Percentiles rank a stretch among this genome's conserved stretches.
Conservation (phyloP, 2,797 vertebrate genomes). For the Mycteria americana region DNA sequence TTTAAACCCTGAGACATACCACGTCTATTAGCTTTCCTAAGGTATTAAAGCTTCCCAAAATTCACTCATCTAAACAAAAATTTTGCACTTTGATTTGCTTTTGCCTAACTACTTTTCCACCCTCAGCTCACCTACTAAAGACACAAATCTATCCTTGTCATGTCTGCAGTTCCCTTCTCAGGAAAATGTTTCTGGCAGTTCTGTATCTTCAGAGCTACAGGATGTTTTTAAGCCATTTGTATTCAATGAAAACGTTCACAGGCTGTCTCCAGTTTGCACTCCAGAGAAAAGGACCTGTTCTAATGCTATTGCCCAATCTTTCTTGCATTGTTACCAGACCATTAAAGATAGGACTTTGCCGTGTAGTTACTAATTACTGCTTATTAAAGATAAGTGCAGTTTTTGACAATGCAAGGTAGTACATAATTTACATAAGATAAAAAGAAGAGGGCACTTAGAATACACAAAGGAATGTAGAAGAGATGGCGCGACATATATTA, state of each 20-base stretch:
- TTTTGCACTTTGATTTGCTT: background rate
- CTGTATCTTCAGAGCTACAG: background rate
- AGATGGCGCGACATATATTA: background rate
- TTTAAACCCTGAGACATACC: background rate
- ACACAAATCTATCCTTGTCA: background rate
- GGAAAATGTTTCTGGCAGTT: background rate
- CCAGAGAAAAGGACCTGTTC: background rate
- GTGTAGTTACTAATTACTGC: conserved; percentile 8
- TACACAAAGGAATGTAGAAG: background rate
- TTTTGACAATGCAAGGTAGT: background rate
- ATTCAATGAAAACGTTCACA: background rate
- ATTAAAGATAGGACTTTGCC: background rate
- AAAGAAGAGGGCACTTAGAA: background rate
- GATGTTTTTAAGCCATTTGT: background rate
- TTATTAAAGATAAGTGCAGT: background rate
- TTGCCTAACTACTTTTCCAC: background rate
- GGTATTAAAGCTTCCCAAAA: background rate
- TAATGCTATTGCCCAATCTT: background rate
- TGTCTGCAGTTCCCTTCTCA: background rate
- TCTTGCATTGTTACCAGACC: background rate
- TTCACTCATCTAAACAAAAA: background rate
- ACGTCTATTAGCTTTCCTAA: background rate
- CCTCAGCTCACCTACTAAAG: background rate
- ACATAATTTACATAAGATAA: background rate
- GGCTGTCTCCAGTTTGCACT: background rate